phyloP scores from a whole-genome alignment of 1,140 invertebrate species.

The Oryctes rhinoceros region DNA sequence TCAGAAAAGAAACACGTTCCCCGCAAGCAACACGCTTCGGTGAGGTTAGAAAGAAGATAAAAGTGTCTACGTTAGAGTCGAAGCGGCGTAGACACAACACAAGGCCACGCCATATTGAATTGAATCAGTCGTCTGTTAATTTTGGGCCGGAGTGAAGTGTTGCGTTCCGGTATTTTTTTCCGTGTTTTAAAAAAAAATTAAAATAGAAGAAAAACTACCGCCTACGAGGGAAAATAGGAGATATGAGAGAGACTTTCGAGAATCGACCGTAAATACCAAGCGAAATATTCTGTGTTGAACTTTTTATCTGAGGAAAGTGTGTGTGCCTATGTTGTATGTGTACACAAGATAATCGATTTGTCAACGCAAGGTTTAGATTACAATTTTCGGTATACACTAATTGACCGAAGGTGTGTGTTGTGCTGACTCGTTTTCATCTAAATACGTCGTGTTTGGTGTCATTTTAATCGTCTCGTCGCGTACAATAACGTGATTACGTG shows the following conservation, averaged over 20 bases:
- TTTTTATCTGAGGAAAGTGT: constrained; percentile 47
- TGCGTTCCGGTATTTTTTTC: constrained; percentile 51
- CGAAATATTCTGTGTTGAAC: constrained; percentile 37
- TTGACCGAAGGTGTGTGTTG: constrained; percentile 55
- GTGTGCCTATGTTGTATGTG: constrained; percentile 38
- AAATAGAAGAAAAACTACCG: background rate
- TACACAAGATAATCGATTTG: constrained; percentile 61
- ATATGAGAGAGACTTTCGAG: background rate
- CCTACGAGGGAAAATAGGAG: background rate
- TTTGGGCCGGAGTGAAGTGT: constrained; percentile 55
- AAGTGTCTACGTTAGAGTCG: constrained; percentile 49
- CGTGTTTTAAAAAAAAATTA: constrained; percentile 44
- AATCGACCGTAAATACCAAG: background rate
- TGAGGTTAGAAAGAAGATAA: constrained; percentile 45
- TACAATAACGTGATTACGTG: constrained; percentile 27
- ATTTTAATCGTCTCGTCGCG: constrained; percentile 49
- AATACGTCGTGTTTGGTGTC: constrained; percentile 54
- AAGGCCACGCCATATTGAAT: constrained; percentile 62
- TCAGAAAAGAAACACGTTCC: constrained; percentile 48
- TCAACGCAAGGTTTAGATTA: constrained; percentile 61
- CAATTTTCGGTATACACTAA: constrained; percentile 60
- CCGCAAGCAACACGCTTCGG: constrained; percentile 38
- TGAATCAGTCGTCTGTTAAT: constrained; percentile 61
- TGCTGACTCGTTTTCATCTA: constrained; percentile 44
- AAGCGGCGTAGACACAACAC: constrained; percentile 58